Evolutionary conservation across 2,888 invertebrate genomes (phyloP), one percentile per base, ranked within the genome.

Genomic region (Melikaiella ostensackeni): DNA sequence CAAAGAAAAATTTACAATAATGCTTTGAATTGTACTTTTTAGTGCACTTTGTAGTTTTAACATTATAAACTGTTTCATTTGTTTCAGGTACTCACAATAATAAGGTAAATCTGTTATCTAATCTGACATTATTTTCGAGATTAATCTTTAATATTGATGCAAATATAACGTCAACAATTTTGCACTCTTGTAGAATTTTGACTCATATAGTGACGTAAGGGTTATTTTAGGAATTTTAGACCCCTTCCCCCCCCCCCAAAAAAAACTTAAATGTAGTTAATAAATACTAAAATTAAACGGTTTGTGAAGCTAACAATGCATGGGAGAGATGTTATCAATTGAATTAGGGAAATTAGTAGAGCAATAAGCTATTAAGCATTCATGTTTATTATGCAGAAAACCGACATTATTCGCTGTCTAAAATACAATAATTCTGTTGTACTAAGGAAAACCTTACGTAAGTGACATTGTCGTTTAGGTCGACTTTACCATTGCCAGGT

Each of bases 301-400:
- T 57, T 57, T 57, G 24, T 57, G 24, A 16, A 57, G 24, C 57
- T 57, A 24, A 50, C 50, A 24, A 24, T 57, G 57, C 57, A 57
- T 24, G 24, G 24, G 57, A 57, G 13, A 13, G 24, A 24, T 13
- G 57, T 57, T 13, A 57, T 57, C 24, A 57, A 57, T 57, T 57
- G 57, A 57, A 57, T 57, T 57, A 57, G 24, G 57, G 24, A 57
- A 57, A 57, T 57, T 57, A 27, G 13, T 57, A 24, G 24, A 24
- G 57, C 57, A 57, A 57, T 57, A 24, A 57, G 57, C 57, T 24
- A 57, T 21, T 57, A 57, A 24, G 57, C 57, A 57, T 24, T 57
- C 57, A 24, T 13, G 21, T 24, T 57, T 24, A 24, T 57, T 24
- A 24, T 21, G 13, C 24, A 24, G 24, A 11, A 57, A 24, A 57